These are phyloP conservation scores for Brachionus paranguensis DNA, from an alignment of 1,140 invertebrate genomes.

Conservation along the genomic window DNA sequence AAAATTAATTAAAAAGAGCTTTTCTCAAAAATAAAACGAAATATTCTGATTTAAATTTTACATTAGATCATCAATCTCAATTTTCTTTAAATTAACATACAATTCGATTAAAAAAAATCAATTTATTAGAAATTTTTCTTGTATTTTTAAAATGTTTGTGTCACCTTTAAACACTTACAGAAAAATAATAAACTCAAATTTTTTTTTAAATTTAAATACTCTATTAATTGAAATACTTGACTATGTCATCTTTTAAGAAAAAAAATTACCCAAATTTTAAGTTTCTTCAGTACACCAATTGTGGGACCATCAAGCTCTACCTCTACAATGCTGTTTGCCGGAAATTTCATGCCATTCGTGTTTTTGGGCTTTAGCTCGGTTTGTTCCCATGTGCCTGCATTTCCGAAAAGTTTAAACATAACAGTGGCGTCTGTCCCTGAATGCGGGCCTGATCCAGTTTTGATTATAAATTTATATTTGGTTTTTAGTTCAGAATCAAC, in stretches of 20 bases:
- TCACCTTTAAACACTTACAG: neutral
- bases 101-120: too few relatives aligned
- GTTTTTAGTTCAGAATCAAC: neutral
- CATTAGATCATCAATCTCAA: too few relatives aligned
- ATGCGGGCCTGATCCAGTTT: neutral
- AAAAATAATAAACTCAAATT: too few relatives aligned
- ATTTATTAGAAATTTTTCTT: too few relatives aligned
- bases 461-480: slow-evolving; percentile 31
- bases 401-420: slow-evolving; percentile 14
- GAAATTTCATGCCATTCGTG: neutral
- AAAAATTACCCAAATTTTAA: slow-evolving; percentile 33
- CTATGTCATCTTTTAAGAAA: too few relatives aligned
- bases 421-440: slow-evolving; percentile 10
- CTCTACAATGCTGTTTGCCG: slow-evolving; percentile 3
- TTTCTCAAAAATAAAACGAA: too few relatives aligned
- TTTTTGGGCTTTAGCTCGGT: neutral
- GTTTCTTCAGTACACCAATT: neutral
- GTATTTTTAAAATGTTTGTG: neutral
- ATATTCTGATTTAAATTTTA: too few relatives aligned
- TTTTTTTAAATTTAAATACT: too few relatives aligned
- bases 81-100: too few relatives aligned
- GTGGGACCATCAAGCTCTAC: neutral
- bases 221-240: too few relatives aligned
- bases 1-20: too few relatives aligned
- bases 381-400: neutral